A percentile compares a stretch with the other conserved stretches of the same genome.
phyloP scores from a whole-genome alignment of 2,888 invertebrate genomes.

The Heliconius ismenius region DNA sequence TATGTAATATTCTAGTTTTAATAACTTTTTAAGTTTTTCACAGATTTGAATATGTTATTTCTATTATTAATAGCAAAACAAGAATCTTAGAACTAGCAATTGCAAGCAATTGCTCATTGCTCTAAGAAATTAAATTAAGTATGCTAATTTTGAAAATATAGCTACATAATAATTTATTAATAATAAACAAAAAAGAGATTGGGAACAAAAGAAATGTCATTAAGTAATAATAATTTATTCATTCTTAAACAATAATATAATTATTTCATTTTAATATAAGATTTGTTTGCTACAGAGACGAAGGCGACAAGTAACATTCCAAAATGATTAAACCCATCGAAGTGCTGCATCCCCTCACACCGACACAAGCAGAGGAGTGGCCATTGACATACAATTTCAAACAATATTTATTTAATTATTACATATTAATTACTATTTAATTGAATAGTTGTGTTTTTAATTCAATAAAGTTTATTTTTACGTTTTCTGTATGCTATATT shows the following conservation, averaged over 20 bases:
- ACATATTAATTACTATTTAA: conserved; percentile 60
- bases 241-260: not conserved
- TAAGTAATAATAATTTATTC: conserved; percentile 6
- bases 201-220: not conserved
- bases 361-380: conserved; percentile 37
- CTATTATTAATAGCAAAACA: not conserved
- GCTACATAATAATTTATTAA: too few relatives aligned
- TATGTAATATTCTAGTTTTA: not conserved
- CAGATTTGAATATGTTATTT: not conserved
- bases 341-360: conserved; percentile 40
- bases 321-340: conserved; percentile 64
- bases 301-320: conserved; percentile 79
- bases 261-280: conserved; percentile 25
- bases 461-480: conserved; percentile 79
- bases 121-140: not conserved
- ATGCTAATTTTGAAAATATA: not conserved
- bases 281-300: conserved; percentile 78
- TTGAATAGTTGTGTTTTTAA: conserved; percentile 70
- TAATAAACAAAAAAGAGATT: not conserved
- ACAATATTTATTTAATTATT: conserved; percentile 62
- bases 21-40: not conserved
- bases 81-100: not conserved
- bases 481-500: conserved; percentile 68
- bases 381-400: conserved; percentile 42
- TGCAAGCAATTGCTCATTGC: not conserved